phyloP scores from a whole-genome alignment of 2,888 invertebrate genomes.

The Calameuta pallipes region DNA sequence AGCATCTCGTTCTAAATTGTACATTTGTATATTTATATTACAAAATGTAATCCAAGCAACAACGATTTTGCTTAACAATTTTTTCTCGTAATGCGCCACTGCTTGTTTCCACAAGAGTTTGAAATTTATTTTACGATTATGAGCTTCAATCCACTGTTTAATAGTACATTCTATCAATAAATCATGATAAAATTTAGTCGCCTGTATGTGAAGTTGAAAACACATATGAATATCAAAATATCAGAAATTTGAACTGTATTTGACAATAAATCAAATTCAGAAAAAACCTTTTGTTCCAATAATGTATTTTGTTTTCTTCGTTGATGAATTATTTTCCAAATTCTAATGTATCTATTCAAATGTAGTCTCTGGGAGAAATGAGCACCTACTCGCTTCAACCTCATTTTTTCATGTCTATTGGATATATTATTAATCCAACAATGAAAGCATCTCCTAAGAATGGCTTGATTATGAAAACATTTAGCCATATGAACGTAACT shows the following conservation, averaged over 20 bases:
- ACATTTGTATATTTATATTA: conserved; percentile 24
- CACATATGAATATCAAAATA: background rate
- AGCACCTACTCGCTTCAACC: background rate
- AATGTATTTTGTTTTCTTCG: background rate
- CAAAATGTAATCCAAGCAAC: conserved; percentile 30
- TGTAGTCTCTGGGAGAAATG: background rate
- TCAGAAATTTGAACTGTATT: background rate
- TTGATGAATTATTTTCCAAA: background rate
- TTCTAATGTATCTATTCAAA: background rate
- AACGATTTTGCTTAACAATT: conserved; percentile 26
- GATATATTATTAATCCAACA: background rate
- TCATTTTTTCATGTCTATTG: background rate
- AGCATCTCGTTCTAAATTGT: conserved; percentile 7
- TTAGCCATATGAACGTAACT: background rate
- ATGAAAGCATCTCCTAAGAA: background rate
- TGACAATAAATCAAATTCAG: background rate
- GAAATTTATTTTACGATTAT: conserved; percentile 12
- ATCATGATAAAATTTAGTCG: background rate
- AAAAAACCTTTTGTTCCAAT: background rate
- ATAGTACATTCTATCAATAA: background rate
- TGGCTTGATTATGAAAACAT: background rate
- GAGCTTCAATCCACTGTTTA: background rate
- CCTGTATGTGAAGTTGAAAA: background rate
- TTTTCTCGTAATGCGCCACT: conserved; percentile 16
- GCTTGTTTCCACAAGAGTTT: conserved; percentile 18